Percentiles rank a stretch among this genome's conserved stretches.
Evolutionary conservation across 2,888 invertebrate species (phyloP).

Genomic region (Macrosiphum euphorbiae): DNA sequence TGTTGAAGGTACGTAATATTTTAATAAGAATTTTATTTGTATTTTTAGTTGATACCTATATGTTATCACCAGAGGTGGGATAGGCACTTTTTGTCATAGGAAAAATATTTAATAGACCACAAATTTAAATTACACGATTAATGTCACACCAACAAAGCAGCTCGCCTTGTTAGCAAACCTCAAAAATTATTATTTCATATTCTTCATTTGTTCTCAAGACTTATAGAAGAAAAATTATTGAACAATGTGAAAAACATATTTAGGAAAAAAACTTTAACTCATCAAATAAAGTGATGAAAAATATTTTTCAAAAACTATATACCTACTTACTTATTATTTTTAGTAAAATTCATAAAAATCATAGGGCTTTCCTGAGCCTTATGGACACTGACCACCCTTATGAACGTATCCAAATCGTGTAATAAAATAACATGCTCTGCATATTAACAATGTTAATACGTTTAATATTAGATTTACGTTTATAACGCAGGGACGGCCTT

Average conservation of each 20-base stretch:
- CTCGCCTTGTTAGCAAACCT: neutral
- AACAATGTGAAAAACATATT: neutral
- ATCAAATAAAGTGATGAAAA: neutral
- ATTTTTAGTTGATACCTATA: neutral
- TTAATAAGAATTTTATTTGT: neutral
- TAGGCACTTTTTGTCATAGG: neutral
- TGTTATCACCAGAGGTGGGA: neutral
- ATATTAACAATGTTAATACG: neutral
- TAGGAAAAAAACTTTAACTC: neutral
- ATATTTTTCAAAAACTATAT: neutral
- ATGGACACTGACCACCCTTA: neutral
- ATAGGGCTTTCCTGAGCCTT: neutral
- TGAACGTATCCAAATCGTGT: neutral
- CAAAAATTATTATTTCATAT: neutral
- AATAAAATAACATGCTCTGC: neutral
- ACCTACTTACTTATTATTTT: neutral
- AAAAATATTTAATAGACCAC: neutral
- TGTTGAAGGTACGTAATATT: conserved; percentile 28
- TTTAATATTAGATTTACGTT: neutral
- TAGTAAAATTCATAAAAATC: neutral
- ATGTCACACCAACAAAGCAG: neutral
- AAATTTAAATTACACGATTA: neutral
- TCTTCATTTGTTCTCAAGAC: neutral
- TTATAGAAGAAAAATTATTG: neutral
- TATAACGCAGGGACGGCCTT: neutral